These are phyloP conservation scores for Petroica traversi DNA, from an alignment of 2,113 vertebrate species.

Conservation along the genomic window DNA sequence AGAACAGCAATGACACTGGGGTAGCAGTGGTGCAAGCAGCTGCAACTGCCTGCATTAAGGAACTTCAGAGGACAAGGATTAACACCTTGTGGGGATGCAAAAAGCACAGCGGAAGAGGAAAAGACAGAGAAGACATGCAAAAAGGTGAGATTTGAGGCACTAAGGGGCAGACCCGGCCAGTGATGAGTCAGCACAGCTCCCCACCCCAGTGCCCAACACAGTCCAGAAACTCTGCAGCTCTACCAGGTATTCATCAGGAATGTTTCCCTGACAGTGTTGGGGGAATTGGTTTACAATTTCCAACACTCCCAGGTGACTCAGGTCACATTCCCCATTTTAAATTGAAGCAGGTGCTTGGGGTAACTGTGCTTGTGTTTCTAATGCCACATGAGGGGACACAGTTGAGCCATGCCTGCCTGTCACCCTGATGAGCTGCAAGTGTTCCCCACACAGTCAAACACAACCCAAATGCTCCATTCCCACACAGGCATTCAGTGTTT, in stretches of 20 bases:
- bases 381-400: background rate
- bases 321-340: background rate
- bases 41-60: background rate
- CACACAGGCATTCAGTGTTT: background rate
- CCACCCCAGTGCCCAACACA: rapidly evolving
- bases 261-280: background rate
- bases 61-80: background rate
- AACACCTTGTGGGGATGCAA: background rate
- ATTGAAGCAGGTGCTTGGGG: background rate
- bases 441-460: background rate
- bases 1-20: background rate
- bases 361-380: background rate
- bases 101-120: background rate
- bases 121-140: background rate
- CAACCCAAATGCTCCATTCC: background rate
- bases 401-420: background rate
- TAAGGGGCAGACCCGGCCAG: rapidly evolving
- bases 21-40: background rate
- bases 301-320: background rate
- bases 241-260: background rate
- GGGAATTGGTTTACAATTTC: background rate
- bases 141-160: background rate
- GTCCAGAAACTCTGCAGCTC: background rate
- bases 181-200: rapidly evolving
- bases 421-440: background rate